Evolutionary conservation across 2,797 vertebrate species (phyloP), one percentile per base, ranked within the genome.

Genomic region (Xyrichtys novacula): DNA sequence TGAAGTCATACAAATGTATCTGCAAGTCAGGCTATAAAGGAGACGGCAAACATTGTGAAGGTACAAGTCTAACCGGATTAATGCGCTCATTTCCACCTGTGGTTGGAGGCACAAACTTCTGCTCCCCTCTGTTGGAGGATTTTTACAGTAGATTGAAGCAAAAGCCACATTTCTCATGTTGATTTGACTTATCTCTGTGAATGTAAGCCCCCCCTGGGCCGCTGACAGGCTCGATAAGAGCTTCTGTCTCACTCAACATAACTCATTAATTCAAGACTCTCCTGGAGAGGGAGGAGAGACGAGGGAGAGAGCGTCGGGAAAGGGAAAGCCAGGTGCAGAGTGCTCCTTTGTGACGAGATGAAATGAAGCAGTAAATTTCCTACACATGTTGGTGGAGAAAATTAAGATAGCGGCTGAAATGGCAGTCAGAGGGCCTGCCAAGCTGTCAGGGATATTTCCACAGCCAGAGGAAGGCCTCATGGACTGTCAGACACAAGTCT

Each of bases 11-110:
- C 94, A 98, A 97, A 88, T 99, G 98, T 87, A 98, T 99, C 94
- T 99, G 98, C 96, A 99, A 99, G 92, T 98, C 98, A 0, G 98
- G 97, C 81, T 99, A 98, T 87, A 97, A 95, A 1, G 98, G 98
- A 0, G 97, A 99, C 0, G 97, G 98, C 62, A 98, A 97, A 88
- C 96, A 97, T 87, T 99, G 98, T 88, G 97, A 97, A 98, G 98
- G 98, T 99, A 95, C 91, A 89, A 20, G 34, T 54, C 39, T 34
- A 7, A 17, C 11, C 22, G 17, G 10, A 29, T 50, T 57, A 46
- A 66, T 50, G 14, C 1, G 15, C 43, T 76, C 22, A 25, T 84
- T 80, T 78, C 67, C 61, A 52, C 57, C 28, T 42, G 26, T 60
- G 54, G 71, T 71, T 50, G n/a, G 34, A 55, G 44, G 55, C 61